Conservation (phyloP, 2,888 invertebrate species). For the Drosophila demipolita region DNA sequence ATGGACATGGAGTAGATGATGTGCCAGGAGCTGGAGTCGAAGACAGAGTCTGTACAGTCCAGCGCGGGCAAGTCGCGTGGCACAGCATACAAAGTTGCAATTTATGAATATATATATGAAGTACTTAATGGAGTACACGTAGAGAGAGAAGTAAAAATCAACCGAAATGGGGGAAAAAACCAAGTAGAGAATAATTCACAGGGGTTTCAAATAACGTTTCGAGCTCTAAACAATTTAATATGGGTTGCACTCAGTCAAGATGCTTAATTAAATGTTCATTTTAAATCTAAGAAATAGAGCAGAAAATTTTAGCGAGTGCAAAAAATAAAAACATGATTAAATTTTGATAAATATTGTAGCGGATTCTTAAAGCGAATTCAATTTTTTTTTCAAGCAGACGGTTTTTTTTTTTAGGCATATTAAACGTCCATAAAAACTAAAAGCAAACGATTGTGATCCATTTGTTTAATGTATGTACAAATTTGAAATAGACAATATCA, state of each 20-base stretch:
- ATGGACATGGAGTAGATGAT: background rate
- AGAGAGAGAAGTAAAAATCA: background rate
- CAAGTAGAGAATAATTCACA: background rate
- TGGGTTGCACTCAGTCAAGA: background rate
- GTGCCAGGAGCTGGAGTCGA: background rate
- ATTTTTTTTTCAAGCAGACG: background rate
- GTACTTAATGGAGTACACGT: background rate
- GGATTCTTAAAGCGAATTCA: background rate
- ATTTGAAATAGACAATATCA: constrained; percentile 15
- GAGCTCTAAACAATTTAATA: background rate
- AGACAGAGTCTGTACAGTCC: background rate
- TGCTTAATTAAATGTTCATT: background rate
- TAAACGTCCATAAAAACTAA: background rate
- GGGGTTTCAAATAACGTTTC: background rate
- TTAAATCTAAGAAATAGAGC: background rate
- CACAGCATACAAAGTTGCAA: constrained; percentile 36
- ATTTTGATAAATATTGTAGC: background rate
- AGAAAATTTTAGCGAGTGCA: too few relatives aligned
- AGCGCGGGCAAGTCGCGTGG: constrained; percentile 29
- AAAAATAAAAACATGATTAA: background rate
- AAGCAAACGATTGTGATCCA: too few relatives aligned
- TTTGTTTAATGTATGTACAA: background rate
- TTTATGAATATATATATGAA: constrained; percentile 1
- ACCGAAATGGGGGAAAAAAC: background rate
- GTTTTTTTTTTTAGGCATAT: background rate